phyloP scores from a whole-genome alignment of 2,888 invertebrate genomes.

The Idaea biselata region DNA sequence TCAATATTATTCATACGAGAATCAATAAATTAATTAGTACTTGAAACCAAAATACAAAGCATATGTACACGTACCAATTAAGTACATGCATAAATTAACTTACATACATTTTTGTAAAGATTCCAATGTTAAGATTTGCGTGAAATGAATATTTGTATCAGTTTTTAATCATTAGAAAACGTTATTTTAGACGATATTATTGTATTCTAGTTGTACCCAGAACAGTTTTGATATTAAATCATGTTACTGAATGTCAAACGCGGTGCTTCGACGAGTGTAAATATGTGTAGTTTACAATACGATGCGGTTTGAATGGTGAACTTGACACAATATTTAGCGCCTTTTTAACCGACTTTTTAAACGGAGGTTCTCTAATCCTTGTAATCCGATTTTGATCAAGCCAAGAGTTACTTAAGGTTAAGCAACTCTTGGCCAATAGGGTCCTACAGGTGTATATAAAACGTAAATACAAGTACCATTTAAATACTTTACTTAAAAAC shows the following conservation, averaged over 20 bases:
- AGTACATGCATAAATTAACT: neutral
- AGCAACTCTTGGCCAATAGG: no score
- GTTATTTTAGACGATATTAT: constrained; percentile 4
- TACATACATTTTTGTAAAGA: neutral
- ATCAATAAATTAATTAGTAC: no score
- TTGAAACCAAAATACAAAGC: neutral
- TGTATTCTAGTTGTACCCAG: constrained; percentile 37
- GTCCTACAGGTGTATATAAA: no score
- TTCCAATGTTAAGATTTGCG: neutral
- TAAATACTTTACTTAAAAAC: no score
- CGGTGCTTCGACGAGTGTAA: constrained; percentile 69
- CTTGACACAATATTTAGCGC: neutral
- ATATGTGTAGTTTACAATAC: constrained; percentile 30
- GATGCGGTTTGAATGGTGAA: neutral
- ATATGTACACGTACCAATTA: neutral
- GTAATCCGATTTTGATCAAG: no score
- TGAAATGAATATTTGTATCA: neutral
- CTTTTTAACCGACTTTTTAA: neutral
- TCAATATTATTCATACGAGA: no score
- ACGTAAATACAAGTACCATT: no score
- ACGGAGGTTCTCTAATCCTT: neutral
- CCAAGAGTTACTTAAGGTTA: no score
- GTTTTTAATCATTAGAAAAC: constrained; percentile 14
- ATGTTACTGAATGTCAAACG: constrained; percentile 66
- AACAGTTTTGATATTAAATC: constrained; percentile 53